A percentile compares a stretch with the other conserved stretches of the same genome.
Conservation (phyloP, 2,888 invertebrate genomes). For the Hirtodrosophila alboralis region DNA sequence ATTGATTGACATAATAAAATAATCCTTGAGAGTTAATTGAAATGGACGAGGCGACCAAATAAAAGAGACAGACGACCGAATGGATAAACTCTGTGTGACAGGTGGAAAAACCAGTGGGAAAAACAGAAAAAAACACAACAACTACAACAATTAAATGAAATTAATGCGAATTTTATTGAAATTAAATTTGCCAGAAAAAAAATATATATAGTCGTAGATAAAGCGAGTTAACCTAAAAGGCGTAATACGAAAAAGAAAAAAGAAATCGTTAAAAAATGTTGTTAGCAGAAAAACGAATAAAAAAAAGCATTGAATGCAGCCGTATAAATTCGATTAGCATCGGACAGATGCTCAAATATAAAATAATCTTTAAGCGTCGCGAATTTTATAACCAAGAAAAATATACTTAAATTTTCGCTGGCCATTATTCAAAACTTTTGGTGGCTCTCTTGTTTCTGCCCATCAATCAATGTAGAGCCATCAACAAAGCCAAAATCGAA, state of each 20-base stretch:
- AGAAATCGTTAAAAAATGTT: background rate
- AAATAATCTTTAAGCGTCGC: slow-evolving; percentile 51
- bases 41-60: slow-evolving; percentile 63
- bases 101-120: slow-evolving; percentile 35
- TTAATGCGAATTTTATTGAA: slow-evolving; percentile 76
- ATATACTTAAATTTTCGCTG: slow-evolving; percentile 10
- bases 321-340: slow-evolving; percentile 57
- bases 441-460: slow-evolving; percentile 55
- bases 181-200: slow-evolving; percentile 66
- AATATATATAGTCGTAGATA: too few relatives aligned
- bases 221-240: slow-evolving; percentile 1
- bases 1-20: slow-evolving; percentile 80
- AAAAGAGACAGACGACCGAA: slow-evolving; percentile 21
- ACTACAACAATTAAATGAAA: slow-evolving; percentile 69
- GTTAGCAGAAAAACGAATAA: slow-evolving; percentile 11
- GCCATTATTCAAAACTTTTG: slow-evolving; percentile 47
- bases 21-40: slow-evolving; percentile 78
- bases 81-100: slow-evolving; percentile 54
- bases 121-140: slow-evolving; percentile 40
- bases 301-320: slow-evolving; percentile 5
- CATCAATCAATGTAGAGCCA: slow-evolving; percentile 60
- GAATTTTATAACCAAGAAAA: slow-evolving; percentile 35
- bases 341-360: slow-evolving; percentile 27
- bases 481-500: slow-evolving; percentile 51
- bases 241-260: background rate